Base-by-base conservation (phyloP, 1,140 invertebrate genomes). In the Idris sp. region DNA sequence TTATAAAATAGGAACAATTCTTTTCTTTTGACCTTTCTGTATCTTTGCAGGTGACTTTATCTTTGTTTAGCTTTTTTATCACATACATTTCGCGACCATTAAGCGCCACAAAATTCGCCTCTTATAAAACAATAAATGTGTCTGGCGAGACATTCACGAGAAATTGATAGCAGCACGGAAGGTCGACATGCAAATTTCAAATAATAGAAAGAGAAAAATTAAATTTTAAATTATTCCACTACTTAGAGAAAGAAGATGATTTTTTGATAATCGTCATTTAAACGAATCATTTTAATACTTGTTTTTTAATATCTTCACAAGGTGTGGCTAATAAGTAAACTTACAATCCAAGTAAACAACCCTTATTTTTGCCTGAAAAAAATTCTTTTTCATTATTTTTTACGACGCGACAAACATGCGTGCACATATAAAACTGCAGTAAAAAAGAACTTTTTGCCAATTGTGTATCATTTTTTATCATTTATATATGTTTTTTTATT, bases 161-260 rank as follows among this genome's bases (percentile, higher is more conserved):
- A 49, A 67, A 67, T 67, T 56, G 40, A 56, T 56, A 67, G 44
- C 41, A 38, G 43, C 16, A 25, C 38, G 48, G 46, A 61, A 25
- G 38, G 22, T 30, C 48, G 16, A 25, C 46, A 64, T 64, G 59
- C 59, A 64, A 53, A 64, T 64, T 22, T 35, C 14, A 44, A 38
- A 31, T 35, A 44, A 38, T 41, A 2, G 30, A 62, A 18, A 8
- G 28, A 22, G 16, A 30, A 46, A 13, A 41, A 44, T 51, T 10
- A 64, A 64, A 49, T 41, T 38, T 15, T 49, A 49, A 62, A 64
- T 53, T 51, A 64, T 51, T 53, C 46, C 18, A 35, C 28, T 30
- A 43, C 46, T 51, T 30, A 53, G 9, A 6, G 28, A 31, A 2
- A 35, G 11, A 51, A 46, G 46, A 36, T 33, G 36, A 33, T 43